These are phyloP conservation scores for Callionymus lyra DNA, from an alignment of 2,113 vertebrate species.

Conservation along the genomic window DNA sequence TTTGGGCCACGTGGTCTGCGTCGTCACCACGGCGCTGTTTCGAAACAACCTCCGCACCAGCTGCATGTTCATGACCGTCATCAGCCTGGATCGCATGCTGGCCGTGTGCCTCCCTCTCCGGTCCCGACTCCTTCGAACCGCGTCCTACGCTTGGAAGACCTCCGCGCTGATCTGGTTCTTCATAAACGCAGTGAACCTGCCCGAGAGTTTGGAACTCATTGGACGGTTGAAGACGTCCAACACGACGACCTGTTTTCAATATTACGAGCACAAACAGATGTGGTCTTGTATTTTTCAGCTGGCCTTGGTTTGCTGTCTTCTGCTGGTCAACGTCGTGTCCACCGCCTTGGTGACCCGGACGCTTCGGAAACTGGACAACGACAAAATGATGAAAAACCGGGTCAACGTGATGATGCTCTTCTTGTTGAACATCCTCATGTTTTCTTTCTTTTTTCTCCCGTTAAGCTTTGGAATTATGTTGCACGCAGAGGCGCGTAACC, in stretches of 20 bases:
- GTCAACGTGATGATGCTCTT: constrained; percentile 56
- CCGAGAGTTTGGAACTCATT: neutral
- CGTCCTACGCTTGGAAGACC: constrained; percentile 25
- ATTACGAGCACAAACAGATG: rapidly evolving
- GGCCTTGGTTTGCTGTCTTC: constrained; percentile 24
- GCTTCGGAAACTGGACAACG: constrained; percentile 13
- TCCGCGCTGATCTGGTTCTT: constrained; percentile 28
- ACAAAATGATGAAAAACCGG: constrained; percentile 31
- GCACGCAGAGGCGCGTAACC: rapidly evolving
- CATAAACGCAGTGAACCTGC: constrained; percentile 24
- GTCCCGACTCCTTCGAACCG: constrained; percentile 32
- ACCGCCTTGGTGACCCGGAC: constrained; percentile 40
- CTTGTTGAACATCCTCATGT: constrained; percentile 46
- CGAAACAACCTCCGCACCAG: constrained; percentile 51
- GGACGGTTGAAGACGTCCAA: rapidly evolving
- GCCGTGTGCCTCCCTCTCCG: constrained; percentile 57
- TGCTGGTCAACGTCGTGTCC: constrained; percentile 41
- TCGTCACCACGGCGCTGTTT: constrained; percentile 39
- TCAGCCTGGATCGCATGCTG: constrained; percentile 53
- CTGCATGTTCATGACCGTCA: constrained; percentile 58
- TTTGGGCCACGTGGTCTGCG: constrained; percentile 15
- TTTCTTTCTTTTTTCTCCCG: constrained; percentile 48
- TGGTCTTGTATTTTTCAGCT: constrained; percentile 11
- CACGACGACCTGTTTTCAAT: constrained; percentile 24
- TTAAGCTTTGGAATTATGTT: constrained; percentile 17